phyloP scores from a whole-genome alignment of 1,140 invertebrate species.

The Homalodisca vitripennis region DNA sequence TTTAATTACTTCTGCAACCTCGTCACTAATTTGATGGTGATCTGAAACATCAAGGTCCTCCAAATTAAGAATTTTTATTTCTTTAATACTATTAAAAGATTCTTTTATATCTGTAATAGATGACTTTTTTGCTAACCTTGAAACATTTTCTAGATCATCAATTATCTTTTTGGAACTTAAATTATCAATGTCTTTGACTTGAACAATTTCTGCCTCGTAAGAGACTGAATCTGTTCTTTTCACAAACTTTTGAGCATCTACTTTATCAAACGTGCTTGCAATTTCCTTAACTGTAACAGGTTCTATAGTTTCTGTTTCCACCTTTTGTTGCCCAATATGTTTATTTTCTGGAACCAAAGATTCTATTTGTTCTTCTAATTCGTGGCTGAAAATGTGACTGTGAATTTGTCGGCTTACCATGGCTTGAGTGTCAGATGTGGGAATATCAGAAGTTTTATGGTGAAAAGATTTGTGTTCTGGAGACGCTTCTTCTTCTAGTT shows the following conservation, averaged over 20 bases:
- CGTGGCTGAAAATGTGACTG: slow-evolving; percentile 47
- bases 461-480: slow-evolving; percentile 50
- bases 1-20: slow-evolving; percentile 40
- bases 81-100: no score
- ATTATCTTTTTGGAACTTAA: background rate
- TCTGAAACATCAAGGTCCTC: no score
- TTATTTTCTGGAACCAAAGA: slow-evolving; percentile 42
- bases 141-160: no score
- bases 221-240: slow-evolving; percentile 33
- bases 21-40: background rate
- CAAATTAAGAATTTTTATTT: no score
- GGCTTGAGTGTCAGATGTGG: slow-evolving; percentile 43
- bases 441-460: slow-evolving; percentile 34
- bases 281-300: slow-evolving; percentile 24
- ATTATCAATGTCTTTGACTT: background rate
- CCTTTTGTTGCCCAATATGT: slow-evolving; percentile 33
- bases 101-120: no score
- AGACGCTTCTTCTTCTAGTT: slow-evolving; percentile 52
- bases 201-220: slow-evolving; percentile 35
- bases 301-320: slow-evolving; percentile 32
- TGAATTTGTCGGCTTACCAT: slow-evolving; percentile 46
- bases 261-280: slow-evolving; percentile 29
- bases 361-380: slow-evolving; percentile 49
- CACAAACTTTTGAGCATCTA: slow-evolving; percentile 29
- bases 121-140: no score